These are phyloP conservation scores for Pogonomyrmex californicus DNA, from an alignment of 1,140 invertebrate species.

Conservation along the genomic window DNA sequence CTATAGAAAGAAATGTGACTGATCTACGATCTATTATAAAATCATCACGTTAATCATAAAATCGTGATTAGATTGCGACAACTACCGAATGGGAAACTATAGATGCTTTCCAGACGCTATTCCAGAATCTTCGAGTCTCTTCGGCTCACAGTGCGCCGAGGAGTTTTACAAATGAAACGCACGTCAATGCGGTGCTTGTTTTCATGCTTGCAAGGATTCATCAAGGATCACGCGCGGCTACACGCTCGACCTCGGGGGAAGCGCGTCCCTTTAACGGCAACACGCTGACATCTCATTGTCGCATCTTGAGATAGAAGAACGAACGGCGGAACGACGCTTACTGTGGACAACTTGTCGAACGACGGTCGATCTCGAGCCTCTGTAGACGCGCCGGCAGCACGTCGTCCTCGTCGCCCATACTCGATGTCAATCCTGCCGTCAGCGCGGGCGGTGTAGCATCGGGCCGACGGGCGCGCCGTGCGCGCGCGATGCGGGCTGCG, in stretches of 20 bases:
- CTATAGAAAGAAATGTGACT: not conserved
- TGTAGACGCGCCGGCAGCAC: slow-evolving; percentile 83
- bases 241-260: not conserved
- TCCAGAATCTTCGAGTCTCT: not conserved
- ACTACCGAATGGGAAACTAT: not conserved
- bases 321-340: slow-evolving; percentile 67
- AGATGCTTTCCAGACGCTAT: not conserved
- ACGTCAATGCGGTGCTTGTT: not conserved
- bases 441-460: slow-evolving; percentile 75
- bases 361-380: slow-evolving; percentile 84
- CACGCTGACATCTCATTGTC: not conserved
- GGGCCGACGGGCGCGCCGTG: slow-evolving; percentile 61
- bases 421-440: slow-evolving; percentile 58
- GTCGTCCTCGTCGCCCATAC: slow-evolving; percentile 82
- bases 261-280: not conserved
- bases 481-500: slow-evolving; percentile 43
- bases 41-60: not conserved
- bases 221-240: not conserved
- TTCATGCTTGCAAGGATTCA: too few relatives aligned
- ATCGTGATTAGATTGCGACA: not conserved
- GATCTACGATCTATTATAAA: not conserved
- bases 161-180: not conserved
- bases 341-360: slow-evolving; percentile 75
- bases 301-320: not conserved
- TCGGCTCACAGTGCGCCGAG: not conserved